Conservation (phyloP, 2,113 vertebrate species). For the Chionodraco myersi region DNA sequence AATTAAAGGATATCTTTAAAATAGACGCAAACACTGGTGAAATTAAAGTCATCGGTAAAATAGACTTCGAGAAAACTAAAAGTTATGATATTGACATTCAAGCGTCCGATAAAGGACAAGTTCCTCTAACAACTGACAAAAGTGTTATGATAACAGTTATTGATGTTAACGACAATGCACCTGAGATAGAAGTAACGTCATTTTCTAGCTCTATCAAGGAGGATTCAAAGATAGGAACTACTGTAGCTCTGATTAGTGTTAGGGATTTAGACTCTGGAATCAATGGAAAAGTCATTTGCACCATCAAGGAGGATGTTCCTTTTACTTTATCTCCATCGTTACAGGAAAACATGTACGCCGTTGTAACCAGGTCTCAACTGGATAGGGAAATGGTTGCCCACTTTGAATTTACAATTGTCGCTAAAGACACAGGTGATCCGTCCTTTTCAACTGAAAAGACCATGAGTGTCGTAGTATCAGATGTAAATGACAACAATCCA, state of each 20-base stretch:
- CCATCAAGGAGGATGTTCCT: background rate
- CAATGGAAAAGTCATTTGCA: slow-evolving; percentile 77
- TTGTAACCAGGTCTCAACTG: too few species aligned
- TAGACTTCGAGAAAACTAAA: slow-evolving; percentile 44
- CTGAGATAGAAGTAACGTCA: slow-evolving; percentile 90
- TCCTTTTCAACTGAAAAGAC: too few species aligned
- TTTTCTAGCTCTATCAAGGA: slow-evolving; percentile 85
- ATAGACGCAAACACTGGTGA: slow-evolving; percentile 70
- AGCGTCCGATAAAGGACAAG: slow-evolving; percentile 46
- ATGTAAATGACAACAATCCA: too few species aligned
- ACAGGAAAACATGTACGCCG: too few species aligned
- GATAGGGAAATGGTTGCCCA: too few species aligned
- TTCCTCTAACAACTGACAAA: slow-evolving; percentile 61
- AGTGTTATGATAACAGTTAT: slow-evolving; percentile 73
- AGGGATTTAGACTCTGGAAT: slow-evolving; percentile 77
- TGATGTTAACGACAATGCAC: slow-evolving; percentile 85
- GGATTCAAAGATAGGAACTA: slow-evolving; percentile 71
- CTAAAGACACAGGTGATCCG: too few species aligned
- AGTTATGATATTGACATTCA: slow-evolving; percentile 72
- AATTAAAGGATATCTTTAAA: slow-evolving; percentile 57
- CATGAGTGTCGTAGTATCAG: too few species aligned
- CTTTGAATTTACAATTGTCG: too few species aligned
- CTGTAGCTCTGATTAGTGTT: slow-evolving; percentile 75
- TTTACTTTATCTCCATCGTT: too few species aligned
- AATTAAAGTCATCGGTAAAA: slow-evolving; percentile 56